Evolutionary conservation across 2,888 invertebrate genomes (phyloP), one percentile per base, ranked within the genome.

Genomic region (Lithophane ornitopus): DNA sequence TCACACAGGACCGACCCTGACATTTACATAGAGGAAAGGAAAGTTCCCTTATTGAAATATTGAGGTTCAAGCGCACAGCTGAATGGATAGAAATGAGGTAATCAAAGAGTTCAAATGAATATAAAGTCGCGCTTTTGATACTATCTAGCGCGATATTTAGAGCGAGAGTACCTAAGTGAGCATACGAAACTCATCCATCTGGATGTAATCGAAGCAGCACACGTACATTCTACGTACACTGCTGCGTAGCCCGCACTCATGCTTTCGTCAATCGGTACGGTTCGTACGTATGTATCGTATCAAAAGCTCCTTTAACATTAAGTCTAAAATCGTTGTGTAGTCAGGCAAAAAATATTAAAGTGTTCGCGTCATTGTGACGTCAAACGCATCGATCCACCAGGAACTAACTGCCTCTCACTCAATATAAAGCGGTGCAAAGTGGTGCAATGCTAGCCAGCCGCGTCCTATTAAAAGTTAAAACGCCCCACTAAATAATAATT

Each of bases 341-440:
- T 66, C 76, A 52, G 72, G 59, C 73, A 70, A 82, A 81, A 82
- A 67, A 82, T 76, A 72, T 80, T 78, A 66, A 76, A 74, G 73
- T 74, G 56, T 77, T 58, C 75, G 81, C 88, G 88, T 91, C 90
- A 89, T 79, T 56, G 78, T 89, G 91, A 91, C 91, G 90, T 91
- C 90, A 89, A 76, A 82, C 81, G 86, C 85, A 89, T 91, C 88
- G 89, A 90, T 90, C 87, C 80, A 80, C 73, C 61, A 80, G 72
- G 78, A 81, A 79, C 74, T 70, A 73, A 86, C 75, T 74, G 78
- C 66, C 71, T 69, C 78, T 76, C 81, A 83, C 71, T 78, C 71
- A 70, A 71, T 74, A 67, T 61, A 59, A 78, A 74, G 74, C 75
- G 67, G 74, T 83, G 74, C 73, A 79, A 83, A 81, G 70, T 62